These are phyloP conservation scores for Cyphomyrus discorhynchus DNA, from an alignment of 2,113 vertebrate genomes.

Conservation along the genomic window DNA sequence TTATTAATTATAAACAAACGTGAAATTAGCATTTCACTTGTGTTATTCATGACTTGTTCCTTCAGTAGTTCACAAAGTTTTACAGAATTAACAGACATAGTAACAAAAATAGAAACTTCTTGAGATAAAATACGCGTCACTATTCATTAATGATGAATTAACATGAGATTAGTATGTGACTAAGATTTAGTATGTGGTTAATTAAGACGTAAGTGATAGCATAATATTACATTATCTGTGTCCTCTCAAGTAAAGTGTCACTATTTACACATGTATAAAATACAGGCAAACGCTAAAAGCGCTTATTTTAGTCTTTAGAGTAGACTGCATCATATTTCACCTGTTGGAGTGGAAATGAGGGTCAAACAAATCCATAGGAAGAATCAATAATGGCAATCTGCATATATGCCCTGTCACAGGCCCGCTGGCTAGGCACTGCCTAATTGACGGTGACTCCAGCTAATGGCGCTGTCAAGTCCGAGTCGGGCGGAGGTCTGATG, in stretches of 20 bases:
- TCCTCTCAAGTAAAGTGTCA: neutral
- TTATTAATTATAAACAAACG: neutral
- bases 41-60: neutral
- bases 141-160: neutral
- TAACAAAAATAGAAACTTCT: neutral
- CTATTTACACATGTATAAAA: neutral
- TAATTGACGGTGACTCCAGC: slow-evolving; percentile 32
- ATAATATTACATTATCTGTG: neutral
- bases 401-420: slow-evolving; percentile 17
- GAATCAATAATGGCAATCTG: neutral
- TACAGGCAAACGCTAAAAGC: neutral
- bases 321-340: neutral
- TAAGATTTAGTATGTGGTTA: neutral
- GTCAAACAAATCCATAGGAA: neutral
- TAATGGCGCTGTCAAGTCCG: slow-evolving; percentile 26
- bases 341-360: neutral
- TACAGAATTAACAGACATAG: neutral
- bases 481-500: slow-evolving; percentile 23
- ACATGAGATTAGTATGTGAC: neutral
- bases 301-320: neutral
- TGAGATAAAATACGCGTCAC: neutral
- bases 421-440: slow-evolving; percentile 22
- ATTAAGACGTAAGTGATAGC: neutral
- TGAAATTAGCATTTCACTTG: neutral
- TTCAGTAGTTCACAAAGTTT: neutral